Percentiles rank a stretch among this genome's conserved stretches.
These are phyloP conservation scores for Rhinella marina DNA, from an alignment of 2,797 vertebrate genomes.

Conservation along the genomic window DNA sequence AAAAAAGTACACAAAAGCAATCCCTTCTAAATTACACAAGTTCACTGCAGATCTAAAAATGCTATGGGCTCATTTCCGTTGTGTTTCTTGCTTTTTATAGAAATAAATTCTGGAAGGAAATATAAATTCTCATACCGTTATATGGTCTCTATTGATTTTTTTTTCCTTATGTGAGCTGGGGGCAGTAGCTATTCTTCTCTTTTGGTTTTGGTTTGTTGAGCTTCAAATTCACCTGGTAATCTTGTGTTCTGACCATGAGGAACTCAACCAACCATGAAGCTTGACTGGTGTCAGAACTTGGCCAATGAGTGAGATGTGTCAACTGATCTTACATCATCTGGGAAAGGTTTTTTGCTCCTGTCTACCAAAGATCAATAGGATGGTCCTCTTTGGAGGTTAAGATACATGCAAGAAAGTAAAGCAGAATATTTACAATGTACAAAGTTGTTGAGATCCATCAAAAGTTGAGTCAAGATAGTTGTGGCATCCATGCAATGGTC, in stretches of 20 bases:
- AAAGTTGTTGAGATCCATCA: too few species aligned
- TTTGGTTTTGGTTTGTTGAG: background rate
- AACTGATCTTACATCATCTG: background rate
- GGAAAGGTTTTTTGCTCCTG: too few species aligned
- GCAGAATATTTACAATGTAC: too few species aligned
- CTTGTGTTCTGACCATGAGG: background rate
- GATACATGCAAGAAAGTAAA: too few species aligned
- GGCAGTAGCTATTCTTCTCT: background rate
- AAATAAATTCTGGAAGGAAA: background rate
- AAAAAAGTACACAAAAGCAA: conserved; percentile 43
- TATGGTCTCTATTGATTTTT: background rate
- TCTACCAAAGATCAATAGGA: too few species aligned
- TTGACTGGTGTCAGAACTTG: background rate
- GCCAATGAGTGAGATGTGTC: background rate
- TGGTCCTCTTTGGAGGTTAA: too few species aligned
- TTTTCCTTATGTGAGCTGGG: background rate
- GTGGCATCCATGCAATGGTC: too few species aligned
- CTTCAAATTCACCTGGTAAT: background rate
- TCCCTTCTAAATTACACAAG: conserved; percentile 48
- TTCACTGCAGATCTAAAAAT: background rate
- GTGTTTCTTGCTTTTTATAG: background rate
- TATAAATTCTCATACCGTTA: background rate
- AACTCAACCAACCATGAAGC: background rate
- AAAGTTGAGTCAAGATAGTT: too few species aligned
- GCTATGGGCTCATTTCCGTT: background rate